Evolutionary conservation across 2,888 invertebrate species (phyloP).

Genomic region (Eretmocerus hayati): DNA sequence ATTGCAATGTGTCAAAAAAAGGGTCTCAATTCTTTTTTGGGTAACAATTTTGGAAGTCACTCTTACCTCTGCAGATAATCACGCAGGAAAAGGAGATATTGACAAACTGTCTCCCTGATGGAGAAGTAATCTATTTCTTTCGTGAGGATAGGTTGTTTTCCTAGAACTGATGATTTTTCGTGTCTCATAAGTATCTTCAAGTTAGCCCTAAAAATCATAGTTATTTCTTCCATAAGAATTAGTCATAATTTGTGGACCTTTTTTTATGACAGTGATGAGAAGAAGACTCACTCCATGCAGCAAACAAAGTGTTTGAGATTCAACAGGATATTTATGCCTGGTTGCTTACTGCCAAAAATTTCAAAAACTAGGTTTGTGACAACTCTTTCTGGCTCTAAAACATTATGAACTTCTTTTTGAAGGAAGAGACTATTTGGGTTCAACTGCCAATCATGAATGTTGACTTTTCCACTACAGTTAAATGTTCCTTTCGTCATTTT

Average conservation of each 20-base stretch:
- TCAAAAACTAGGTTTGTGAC: slow-evolving; percentile 10
- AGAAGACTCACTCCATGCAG: slow-evolving; percentile 38
- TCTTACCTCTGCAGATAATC: slow-evolving; percentile 33
- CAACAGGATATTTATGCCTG: slow-evolving; percentile 31
- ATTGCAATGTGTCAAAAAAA: background rate
- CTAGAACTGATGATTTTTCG: slow-evolving; percentile 22
- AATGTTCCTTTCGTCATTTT: too few relatives aligned
- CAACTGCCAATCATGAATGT: slow-evolving; percentile 36
- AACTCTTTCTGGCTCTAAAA: slow-evolving; percentile 21
- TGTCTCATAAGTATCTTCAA: slow-evolving; percentile 32
- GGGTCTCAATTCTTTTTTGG: background rate
- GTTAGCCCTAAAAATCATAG: slow-evolving; percentile 28
- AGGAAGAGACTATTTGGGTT: slow-evolving; percentile 27
- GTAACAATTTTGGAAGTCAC: background rate
- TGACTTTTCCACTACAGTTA: slow-evolving; percentile 39
- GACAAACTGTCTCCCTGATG: slow-evolving; percentile 30
- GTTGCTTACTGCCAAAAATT: slow-evolving; percentile 30
- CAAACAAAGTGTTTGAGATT: slow-evolving; percentile 34
- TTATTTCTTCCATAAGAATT: background rate
- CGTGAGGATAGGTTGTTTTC: slow-evolving; percentile 1
- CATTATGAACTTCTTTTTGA: slow-evolving; percentile 31
- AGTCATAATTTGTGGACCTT: background rate
- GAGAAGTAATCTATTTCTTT: slow-evolving; percentile 29
- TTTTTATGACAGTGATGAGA: too few relatives aligned
- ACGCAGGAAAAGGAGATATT: slow-evolving; percentile 33